Evolutionary conservation across 2,113 vertebrate genomes (phyloP).

Genomic region (Scytalopus superciliaris): DNA sequence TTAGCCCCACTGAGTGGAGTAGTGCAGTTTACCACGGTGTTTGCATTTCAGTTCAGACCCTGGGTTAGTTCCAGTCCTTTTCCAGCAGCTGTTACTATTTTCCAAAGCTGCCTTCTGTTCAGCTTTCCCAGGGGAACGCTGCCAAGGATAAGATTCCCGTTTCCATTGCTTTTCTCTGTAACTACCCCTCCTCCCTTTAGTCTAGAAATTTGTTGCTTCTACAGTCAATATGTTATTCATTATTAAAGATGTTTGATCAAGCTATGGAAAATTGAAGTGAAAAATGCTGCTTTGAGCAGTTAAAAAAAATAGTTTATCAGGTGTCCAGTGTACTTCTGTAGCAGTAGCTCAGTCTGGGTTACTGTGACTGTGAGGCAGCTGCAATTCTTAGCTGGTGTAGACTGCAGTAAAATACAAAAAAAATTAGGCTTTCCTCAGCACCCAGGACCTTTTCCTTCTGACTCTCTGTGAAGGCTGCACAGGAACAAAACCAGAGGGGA

Average conservation of each 20-base stretch:
- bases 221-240: neutral
- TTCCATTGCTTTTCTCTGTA: slow-evolving; percentile 10
- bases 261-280: neutral
- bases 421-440: neutral
- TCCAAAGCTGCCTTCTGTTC: slow-evolving; percentile 60
- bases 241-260: neutral
- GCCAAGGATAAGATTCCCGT: slow-evolving; percentile 45
- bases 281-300: neutral
- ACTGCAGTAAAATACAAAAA: neutral
- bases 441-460: neutral
- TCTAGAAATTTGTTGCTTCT: neutral
- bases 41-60: neutral
- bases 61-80: slow-evolving; percentile 59
- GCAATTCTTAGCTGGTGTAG: neutral
- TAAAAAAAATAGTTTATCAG: neutral
- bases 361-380: neutral
- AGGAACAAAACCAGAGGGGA: neutral
- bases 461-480: neutral
- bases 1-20: neutral
- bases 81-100: slow-evolving; percentile 57
- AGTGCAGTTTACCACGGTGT: neutral
- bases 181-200: neutral
- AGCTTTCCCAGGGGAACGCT: slow-evolving; percentile 45
- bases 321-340: neutral
- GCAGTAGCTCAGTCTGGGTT: neutral